Base-by-base conservation (phyloP, 2,113 vertebrate species). In the Sturnira hondurensis region DNA sequence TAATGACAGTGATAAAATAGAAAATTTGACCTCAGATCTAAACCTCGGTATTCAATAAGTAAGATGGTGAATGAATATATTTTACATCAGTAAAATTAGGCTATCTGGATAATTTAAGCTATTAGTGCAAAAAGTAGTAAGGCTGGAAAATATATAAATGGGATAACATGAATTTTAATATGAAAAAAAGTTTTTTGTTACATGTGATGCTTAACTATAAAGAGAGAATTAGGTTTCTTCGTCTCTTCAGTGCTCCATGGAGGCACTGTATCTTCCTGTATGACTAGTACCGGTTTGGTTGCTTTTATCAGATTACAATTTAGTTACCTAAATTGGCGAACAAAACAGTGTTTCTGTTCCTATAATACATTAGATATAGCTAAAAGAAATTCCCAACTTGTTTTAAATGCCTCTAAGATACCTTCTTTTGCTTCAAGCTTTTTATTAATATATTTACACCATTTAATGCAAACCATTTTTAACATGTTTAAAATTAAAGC, bases 401-500 rank as follows among this genome's bases (percentile, higher is more conserved):
- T 91, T 96, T 2, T 90, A 78, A 89, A 86, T 15, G 65, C 71
- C 43, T 91, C 22, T 78, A 82, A 58, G 26, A 20, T 81, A n/a
- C 8, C 24, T 43, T 74, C 74, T 86, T 89, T 80, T 87, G 65
- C 28, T 89, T 63, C 19, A 56, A 56, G 54, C 17, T 70, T 47
- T 65, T 84, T 43, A 41, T 68, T 22, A 20, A 85, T 33, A 9
- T 45, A 45, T 3, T 63, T 92, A 92, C 41, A 89, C 7, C 15
- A 96, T 74, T 43, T 82, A 67, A 36, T 94, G 31, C 4, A 78
- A 93, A 67, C 50, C 20, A 36, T 80, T 94, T 81, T 95, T 81
- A 24, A 47, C 33, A 70, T 68, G 22, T 86, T 94, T 92, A 56
- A 94, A 86, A 89, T 93, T 91, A 38, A 94, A 94, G 65, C 43